phyloP scores from a whole-genome alignment of 2,113 vertebrate species.

The Leptodactylus fuscus region DNA sequence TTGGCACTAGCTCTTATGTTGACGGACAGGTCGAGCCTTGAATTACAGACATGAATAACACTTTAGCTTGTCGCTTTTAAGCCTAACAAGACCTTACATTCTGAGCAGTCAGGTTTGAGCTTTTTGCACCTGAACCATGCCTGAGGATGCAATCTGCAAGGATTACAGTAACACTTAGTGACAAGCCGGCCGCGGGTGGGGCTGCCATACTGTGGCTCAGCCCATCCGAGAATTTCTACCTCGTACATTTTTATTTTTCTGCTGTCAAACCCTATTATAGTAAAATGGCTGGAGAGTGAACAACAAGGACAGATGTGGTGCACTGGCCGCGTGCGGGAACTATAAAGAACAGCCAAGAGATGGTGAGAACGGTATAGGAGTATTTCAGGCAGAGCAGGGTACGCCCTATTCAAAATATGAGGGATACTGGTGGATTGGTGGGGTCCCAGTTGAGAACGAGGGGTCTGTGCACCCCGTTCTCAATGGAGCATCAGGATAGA shows the following conservation, averaged over 20 bases:
- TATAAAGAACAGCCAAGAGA: no score
- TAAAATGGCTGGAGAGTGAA: constrained; percentile 74
- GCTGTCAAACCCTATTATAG: constrained; percentile 80
- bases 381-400: no score
- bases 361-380: no score
- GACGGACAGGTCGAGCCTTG: constrained; percentile 68
- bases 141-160: constrained; percentile 77
- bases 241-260: constrained; percentile 79
- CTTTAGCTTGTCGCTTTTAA: constrained; percentile 70
- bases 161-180: constrained; percentile 88
- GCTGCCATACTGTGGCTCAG: constrained; percentile 74
- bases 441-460: no score
- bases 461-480: no score
- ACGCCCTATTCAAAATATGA: no score
- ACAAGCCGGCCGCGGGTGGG: constrained; percentile 81
- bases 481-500: no score
- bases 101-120: constrained; percentile 70
- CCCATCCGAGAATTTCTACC: constrained; percentile 73
- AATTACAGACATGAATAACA: constrained; percentile 68
- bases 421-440: no score
- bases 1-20: constrained; percentile 67
- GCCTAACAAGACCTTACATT: constrained; percentile 74
- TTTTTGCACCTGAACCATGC: constrained; percentile 77
- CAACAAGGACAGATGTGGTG: constrained; percentile 53
- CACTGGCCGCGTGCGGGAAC: no score